Conservation (phyloP, 2,113 vertebrate genomes). For the Rhinogobius similis region DNA sequence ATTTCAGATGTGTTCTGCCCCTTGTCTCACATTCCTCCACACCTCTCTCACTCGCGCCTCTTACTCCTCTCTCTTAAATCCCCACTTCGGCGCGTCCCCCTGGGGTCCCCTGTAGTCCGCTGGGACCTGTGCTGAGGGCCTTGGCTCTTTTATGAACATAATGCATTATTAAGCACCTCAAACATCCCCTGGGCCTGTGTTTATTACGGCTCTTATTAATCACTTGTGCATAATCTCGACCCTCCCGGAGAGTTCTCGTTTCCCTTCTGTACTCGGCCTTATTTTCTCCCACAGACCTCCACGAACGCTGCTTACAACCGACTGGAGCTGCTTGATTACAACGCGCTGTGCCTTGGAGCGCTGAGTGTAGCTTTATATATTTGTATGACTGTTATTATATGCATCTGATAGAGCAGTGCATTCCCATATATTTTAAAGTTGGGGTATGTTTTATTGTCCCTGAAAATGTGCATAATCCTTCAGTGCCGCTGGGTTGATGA, state of each 20-base stretch:
- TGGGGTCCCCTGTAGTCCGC: constrained; percentile 71
- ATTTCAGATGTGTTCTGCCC: no score
- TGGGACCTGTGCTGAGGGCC: constrained; percentile 75
- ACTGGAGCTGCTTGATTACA: constrained; percentile 65
- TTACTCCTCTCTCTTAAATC: constrained; percentile 51
- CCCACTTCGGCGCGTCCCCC: constrained; percentile 67
- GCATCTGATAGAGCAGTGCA: neutral
- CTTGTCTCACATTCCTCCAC: constrained; percentile 21
- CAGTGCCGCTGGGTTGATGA: neutral
- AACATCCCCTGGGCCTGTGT: constrained; percentile 85
- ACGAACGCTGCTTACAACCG: constrained; percentile 48
- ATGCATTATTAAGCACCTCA: constrained; percentile 87
- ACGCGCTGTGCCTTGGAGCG: constrained; percentile 33
- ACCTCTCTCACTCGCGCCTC: constrained; percentile 21
- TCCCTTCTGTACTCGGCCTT: constrained; percentile 67
- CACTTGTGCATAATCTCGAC: constrained; percentile 80
- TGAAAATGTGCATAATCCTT: neutral
- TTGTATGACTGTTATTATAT: constrained; percentile 1
- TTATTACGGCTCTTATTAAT: constrained; percentile 87
- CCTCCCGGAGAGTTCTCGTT: constrained; percentile 78
- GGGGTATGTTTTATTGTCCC: neutral
- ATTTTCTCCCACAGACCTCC: constrained; percentile 56
- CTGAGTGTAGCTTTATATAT: neutral
- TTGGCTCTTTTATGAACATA: constrained; percentile 83
- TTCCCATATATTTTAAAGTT: neutral